Evolutionary conservation across 2,797 vertebrate genomes (phyloP).

Genomic region (Poeciliopsis presidionis): DNA sequence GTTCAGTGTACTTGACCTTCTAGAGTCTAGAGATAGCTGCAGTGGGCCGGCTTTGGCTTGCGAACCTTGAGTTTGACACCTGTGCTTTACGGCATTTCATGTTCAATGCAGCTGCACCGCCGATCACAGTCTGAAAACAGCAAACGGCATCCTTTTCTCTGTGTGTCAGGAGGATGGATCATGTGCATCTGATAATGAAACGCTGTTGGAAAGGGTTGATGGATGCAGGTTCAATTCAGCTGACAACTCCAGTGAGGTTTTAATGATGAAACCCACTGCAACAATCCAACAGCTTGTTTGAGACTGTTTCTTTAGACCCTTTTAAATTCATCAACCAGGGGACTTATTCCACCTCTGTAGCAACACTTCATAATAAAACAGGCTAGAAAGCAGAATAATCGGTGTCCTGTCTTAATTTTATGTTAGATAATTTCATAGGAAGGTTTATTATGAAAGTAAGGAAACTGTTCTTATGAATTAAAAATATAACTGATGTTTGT

Average conservation of each 20-base stretch:
- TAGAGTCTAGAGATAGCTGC: no score
- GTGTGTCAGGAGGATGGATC: background rate
- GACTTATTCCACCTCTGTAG: conserved; percentile 4
- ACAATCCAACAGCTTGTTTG: conserved; percentile 8
- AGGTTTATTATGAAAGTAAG: background rate
- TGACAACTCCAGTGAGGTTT: conserved; percentile 13
- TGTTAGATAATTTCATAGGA: background rate
- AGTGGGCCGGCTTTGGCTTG: no score
- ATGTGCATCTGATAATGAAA: conserved; percentile 6
- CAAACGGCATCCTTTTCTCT: background rate
- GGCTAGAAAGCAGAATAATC: background rate
- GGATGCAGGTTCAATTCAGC: background rate
- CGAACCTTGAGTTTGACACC: no score
- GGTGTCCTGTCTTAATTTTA: conserved; percentile 7
- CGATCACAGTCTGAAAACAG: background rate
- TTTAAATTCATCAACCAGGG: conserved; percentile 9
- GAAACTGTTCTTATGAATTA: background rate
- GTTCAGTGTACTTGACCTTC: no score
- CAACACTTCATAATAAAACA: conserved; percentile 28
- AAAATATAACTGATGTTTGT: background rate
- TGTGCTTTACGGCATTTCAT: conserved; percentile 11
- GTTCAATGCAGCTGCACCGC: background rate
- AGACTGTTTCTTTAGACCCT: conserved; percentile 16
- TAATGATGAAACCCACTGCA: background rate
- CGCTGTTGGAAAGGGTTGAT: conserved; percentile 7